phyloP scores from a whole-genome alignment of 2,888 invertebrate species.

The Adelognathus sp. region DNA sequence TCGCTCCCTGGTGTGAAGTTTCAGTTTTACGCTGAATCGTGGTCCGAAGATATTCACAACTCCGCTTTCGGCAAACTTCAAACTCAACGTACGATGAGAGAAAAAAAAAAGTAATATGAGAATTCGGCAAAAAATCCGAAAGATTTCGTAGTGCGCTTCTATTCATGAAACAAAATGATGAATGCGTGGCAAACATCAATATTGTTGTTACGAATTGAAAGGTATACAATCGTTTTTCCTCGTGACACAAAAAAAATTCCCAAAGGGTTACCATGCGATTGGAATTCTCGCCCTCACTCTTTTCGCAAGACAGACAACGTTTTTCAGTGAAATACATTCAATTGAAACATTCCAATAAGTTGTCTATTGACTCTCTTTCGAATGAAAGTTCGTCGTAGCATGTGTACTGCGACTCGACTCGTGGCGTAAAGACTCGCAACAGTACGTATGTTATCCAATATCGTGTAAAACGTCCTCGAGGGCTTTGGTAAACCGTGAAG shows the following conservation, averaged over 20 bases:
- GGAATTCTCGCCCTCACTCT: neutral
- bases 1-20: too few species aligned
- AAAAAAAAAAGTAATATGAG: too few species aligned
- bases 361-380: neutral
- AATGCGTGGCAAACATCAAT: neutral
- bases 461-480: slow-evolving; percentile 2
- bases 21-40: too few species aligned
- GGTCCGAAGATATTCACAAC: too few species aligned
- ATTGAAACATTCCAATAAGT: neutral
- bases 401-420: neutral
- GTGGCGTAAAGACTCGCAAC: neutral
- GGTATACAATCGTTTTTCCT: neutral
- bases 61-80: neutral
- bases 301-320: neutral
- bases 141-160: too few species aligned
- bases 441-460: neutral
- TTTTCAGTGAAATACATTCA: neutral
- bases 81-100: neutral
- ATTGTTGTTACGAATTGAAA: neutral
- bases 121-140: too few species aligned
- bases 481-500: neutral
- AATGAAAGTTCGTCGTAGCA: neutral
- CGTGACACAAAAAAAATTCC: neutral
- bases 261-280: neutral
- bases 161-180: neutral